Evolutionary conservation across 2,888 invertebrate genomes (phyloP), one percentile per base, ranked within the genome.

Genomic region (Nephrotoma appendiculata): DNA sequence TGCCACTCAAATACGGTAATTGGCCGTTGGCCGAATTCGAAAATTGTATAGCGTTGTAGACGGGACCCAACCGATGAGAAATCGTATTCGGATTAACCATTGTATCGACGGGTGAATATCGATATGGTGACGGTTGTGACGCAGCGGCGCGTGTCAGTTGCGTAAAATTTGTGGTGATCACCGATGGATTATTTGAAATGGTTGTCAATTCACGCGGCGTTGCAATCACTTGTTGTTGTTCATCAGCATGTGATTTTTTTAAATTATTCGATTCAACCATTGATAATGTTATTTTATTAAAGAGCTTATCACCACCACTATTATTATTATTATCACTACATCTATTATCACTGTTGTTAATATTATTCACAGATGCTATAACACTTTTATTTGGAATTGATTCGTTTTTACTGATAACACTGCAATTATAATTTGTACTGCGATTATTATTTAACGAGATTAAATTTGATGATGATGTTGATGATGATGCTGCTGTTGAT

Each of bases 151-250:
- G 45, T 41, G 45, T 44, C n/a, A 42, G 41, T 84, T 86, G 86
- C n/a, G 85, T 48, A 31, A 71, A 71, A 86, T 86, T 86, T 43
- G 85, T 45, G 15, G 86, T 87, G 9, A 87, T 87, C 43, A 87
- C 87, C 5, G 87, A 86, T 57, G 86, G 87, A 86, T 85, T 87
- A 44, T 86, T 86, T 86, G 85, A 71, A 4, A 71, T 87, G 7
- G 44, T 85, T 15, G 15, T 42, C 41, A 83, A 41, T 85, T 85
- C 85, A 85, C 85, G 52, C 57, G 85, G 43, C 9, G 48, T 19
- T 48, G 86, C n/a, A n/a, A 86, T 45, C n/a, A 86, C 57, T n/a
- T 42, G 57, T 31, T 19, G 45, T 15, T 19, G 45, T 15, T 57
- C 41, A 52, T 86, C 52, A 57, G 41, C 52, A 57, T 86, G 86